phyloP scores from a whole-genome alignment of 2,113 vertebrate species.

The Erinaceus europaeus region DNA sequence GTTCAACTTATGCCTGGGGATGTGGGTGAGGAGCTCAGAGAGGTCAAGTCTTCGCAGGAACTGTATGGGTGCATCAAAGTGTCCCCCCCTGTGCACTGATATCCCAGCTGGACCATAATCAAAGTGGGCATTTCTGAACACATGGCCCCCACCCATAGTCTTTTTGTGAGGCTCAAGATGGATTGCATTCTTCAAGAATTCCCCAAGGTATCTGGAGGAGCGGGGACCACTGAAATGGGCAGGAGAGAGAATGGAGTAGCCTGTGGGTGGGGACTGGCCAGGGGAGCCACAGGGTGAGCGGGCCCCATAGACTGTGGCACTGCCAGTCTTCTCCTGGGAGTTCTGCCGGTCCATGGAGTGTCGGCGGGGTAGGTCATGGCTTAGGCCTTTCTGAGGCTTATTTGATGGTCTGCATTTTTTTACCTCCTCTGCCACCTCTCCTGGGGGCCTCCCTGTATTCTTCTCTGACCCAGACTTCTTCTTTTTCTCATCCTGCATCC shows the following conservation, averaged over 20 bases:
- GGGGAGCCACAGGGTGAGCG: slow-evolving; percentile 93
- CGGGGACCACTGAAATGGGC: slow-evolving; percentile 86
- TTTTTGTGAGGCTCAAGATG: slow-evolving; percentile 94
- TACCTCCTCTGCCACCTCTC: slow-evolving; percentile 86
- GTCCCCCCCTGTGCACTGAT: slow-evolving; percentile 85
- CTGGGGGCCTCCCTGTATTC: slow-evolving; percentile 82
- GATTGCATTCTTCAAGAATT: slow-evolving; percentile 95
- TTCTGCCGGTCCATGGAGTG: slow-evolving; percentile 95
- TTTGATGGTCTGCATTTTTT: slow-evolving; percentile 89
- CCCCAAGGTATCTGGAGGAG: slow-evolving; percentile 93
- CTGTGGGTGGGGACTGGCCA: slow-evolving; percentile 91
- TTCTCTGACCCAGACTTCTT: slow-evolving; percentile 92
- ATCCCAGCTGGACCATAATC: slow-evolving; percentile 85
- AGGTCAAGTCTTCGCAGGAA: slow-evolving; percentile 97
- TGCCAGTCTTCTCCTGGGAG: slow-evolving; percentile 88
- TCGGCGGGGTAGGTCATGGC: slow-evolving; percentile 90
- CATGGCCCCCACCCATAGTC: slow-evolving; percentile 84
- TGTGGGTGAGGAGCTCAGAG: slow-evolving; percentile 94
- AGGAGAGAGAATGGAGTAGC: slow-evolving; percentile 92
- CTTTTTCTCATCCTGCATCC: slow-evolving; percentile 96
- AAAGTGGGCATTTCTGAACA: slow-evolving; percentile 85
- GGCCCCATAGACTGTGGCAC: slow-evolving; percentile 71
- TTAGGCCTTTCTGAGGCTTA: slow-evolving; percentile 89
- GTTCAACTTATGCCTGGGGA: slow-evolving; percentile 97
- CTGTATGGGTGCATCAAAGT: slow-evolving; percentile 90